Base-by-base conservation (phyloP, 2,113 vertebrate species). In the Ursus arctos region DNA sequence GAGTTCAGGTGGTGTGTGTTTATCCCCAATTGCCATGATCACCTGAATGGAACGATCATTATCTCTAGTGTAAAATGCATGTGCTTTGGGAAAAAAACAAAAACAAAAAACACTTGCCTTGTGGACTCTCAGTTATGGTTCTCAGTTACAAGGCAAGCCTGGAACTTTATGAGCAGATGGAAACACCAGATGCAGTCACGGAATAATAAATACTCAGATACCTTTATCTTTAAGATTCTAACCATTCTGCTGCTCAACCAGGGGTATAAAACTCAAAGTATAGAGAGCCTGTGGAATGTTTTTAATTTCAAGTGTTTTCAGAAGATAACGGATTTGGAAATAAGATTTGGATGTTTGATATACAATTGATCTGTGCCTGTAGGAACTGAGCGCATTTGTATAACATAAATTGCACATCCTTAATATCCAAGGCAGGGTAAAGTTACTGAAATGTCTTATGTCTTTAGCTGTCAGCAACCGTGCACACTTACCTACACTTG, bases 161-260 rank as follows among this genome's bases (percentile, higher is more conserved):
- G 81, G 81, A 94, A 94, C 51, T 96, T 94, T 95, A 97, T 88
- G 82, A 98, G 89, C 85, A 97, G 82, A 95, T 98, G 84, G 81
- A 80, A 67, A 94, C 96, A 89, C 63, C 57, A 97, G 84, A 96
- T 82, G 81, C 36, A 59, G 55, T 80, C 69, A 84, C 86, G 61
- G 76, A 87, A 93, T 91, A 83, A 86, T 91, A 97, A 97, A 97
- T 93, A 97, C 76, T 61, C 88, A 80, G 55, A 95, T 93, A 91
- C 79, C 82, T 93, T 95, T 79, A 40, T 96, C 72, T 95, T 89
- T 93, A 85, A 85, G 26, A 95, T 43, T 85, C 65, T 74, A 81
- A 81, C 67, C 72, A 79, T 88, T 86, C 77, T 94, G 57, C 57
- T 84, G 63, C 67, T 91, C 93, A 89, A 83, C 65, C 31, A 69